These are phyloP conservation scores for Nothoprocta pentlandii DNA, from an alignment of 2,113 vertebrate genomes.

Conservation along the genomic window DNA sequence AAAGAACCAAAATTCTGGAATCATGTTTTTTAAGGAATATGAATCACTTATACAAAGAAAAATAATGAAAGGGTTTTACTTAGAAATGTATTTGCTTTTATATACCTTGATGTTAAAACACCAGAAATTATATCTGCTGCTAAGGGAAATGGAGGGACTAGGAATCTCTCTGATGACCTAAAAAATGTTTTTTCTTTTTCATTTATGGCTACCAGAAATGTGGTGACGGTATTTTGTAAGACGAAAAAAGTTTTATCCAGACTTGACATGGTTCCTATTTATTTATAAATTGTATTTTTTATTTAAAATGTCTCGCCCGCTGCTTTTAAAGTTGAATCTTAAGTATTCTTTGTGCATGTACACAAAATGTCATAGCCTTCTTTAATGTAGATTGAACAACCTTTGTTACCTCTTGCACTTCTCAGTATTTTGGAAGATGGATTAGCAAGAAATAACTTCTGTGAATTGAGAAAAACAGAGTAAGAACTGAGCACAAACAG, in stretches of 20 bases:
- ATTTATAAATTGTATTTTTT: background rate
- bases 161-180: background rate
- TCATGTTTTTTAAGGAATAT: background rate
- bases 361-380: background rate
- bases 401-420: background rate
- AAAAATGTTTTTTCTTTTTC: constrained; percentile 5
- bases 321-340: background rate
- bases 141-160: constrained; percentile 16
- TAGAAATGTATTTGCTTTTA: constrained; percentile 39
- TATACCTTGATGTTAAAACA: constrained; percentile 38
- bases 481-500: background rate
- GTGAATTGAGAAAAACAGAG: background rate
- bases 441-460: background rate
- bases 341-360: background rate
- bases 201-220: background rate
- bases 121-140: background rate
- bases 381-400: background rate
- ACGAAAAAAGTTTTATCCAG: background rate
- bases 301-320: background rate
- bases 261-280: background rate
- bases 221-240: background rate
- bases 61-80: constrained; percentile 57
- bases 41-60: constrained; percentile 37
- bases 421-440: background rate
- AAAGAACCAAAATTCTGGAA: background rate